A percentile compares a stretch with the other conserved stretches of the same genome.
Conservation (phyloP, 2,888 invertebrate genomes). For the Acanthococcus lagerstroemiae region DNA sequence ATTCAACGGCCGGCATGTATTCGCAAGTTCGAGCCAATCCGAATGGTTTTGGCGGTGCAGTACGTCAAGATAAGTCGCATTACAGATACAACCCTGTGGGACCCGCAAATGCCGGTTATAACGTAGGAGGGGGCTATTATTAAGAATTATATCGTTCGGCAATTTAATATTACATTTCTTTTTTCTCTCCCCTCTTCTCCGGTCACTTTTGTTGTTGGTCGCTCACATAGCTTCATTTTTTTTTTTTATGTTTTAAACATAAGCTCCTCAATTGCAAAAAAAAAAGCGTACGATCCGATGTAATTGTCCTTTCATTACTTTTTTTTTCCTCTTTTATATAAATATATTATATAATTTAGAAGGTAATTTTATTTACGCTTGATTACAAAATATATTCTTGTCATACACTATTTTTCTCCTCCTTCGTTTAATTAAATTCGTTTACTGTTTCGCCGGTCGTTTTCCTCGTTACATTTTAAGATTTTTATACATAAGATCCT, state of each 20-base stretch:
- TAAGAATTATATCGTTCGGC: too few species aligned
- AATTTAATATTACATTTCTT: not conserved
- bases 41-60: conserved; percentile 31
- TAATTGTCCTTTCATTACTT: not conserved
- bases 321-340: not conserved
- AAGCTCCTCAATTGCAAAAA: too few species aligned
- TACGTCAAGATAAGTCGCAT: conserved; percentile 34
- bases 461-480: not conserved
- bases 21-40: conserved; percentile 23
- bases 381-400: not conserved
- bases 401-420: not conserved
- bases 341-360: not conserved
- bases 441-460: too few species aligned
- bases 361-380: conserved; percentile 4
- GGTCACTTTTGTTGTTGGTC: not conserved
- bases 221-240: not conserved
- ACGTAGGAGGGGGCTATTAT: conserved; percentile 33
- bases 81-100: conserved; percentile 33
- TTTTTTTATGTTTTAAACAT: conserved; percentile 1
- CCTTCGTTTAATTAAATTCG: not conserved
- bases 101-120: conserved; percentile 32
- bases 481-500: not conserved
- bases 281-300: too few species aligned
- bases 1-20: conserved; percentile 20
- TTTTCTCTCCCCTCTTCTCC: not conserved